Evolutionary conservation across 2,888 invertebrate species (phyloP).

Genomic region (Epirrita christyi): DNA sequence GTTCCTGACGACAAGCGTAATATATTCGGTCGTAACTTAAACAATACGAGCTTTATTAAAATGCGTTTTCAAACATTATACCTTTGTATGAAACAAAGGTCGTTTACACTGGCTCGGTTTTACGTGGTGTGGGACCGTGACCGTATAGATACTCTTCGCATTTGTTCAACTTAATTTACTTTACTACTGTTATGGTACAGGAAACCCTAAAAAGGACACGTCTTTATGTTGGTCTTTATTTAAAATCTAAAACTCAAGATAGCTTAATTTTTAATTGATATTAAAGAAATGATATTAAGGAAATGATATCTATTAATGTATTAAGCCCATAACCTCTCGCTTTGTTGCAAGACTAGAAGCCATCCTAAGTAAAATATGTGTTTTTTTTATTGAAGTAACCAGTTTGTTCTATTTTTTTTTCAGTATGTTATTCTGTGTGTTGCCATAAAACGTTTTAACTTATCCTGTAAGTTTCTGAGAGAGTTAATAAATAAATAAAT

Average conservation of each 20-base stretch:
- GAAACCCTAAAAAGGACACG: not conserved
- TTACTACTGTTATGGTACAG: not conserved
- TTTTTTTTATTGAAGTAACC: too few species aligned
- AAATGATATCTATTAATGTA: too few species aligned
- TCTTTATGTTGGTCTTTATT: too few species aligned
- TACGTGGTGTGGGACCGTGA: slow-evolving; percentile 69
- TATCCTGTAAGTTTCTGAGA: too few species aligned
- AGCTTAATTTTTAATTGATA: too few species aligned
- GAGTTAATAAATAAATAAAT: too few species aligned
- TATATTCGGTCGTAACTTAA: slow-evolving; percentile 69
- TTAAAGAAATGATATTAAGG: too few species aligned
- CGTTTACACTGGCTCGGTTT: slow-evolving; percentile 69
- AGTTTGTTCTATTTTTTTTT: too few species aligned
- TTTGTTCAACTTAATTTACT: slow-evolving; percentile 40
- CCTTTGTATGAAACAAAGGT: slow-evolving; percentile 70
- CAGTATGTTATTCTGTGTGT: too few species aligned
- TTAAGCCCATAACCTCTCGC: not conserved
- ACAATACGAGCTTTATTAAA: slow-evolving; percentile 78
- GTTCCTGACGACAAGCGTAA: slow-evolving; percentile 64
- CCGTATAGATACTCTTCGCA: slow-evolving; percentile 54
- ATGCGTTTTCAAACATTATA: slow-evolving; percentile 78
- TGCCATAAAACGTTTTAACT: too few species aligned
- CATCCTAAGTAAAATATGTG: too few species aligned
- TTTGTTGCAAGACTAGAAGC: not conserved
- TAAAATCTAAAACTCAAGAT: too few species aligned